Conservation (phyloP, 2,113 vertebrate genomes). For the Scopus umbretta region DNA sequence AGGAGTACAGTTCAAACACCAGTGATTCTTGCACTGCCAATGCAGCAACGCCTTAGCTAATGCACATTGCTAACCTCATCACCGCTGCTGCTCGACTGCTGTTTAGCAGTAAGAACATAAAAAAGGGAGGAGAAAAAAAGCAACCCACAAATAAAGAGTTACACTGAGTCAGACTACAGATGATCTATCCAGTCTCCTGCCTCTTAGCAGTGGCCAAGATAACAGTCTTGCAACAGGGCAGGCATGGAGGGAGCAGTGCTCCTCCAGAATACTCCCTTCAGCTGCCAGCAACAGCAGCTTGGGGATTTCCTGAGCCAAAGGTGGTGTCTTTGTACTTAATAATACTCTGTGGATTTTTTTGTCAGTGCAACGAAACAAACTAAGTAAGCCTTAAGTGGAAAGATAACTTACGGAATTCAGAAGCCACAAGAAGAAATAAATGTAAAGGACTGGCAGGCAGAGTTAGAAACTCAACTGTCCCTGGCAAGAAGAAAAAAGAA, state of each 20-base stretch:
- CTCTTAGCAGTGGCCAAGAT: neutral
- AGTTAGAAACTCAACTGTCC: neutral
- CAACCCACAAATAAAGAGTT: neutral
- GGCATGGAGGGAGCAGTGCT: neutral
- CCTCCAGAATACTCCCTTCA: neutral
- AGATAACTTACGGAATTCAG: neutral
- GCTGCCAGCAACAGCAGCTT: neutral
- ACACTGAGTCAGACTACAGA: neutral
- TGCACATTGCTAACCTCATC: neutral
- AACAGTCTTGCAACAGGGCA: neutral
- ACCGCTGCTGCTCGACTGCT: neutral
- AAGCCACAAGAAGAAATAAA: neutral
- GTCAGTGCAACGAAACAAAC: neutral
- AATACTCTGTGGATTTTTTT: neutral
- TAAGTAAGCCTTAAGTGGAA: neutral
- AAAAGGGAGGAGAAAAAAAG: neutral
- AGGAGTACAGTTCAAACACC: neutral
- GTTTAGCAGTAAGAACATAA: neutral
- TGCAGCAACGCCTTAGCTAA: neutral
- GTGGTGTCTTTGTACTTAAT: neutral
- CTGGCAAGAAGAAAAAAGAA: neutral
- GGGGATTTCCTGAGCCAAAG: constrained; percentile 22
- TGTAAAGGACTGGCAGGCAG: neutral
- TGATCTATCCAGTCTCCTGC: neutral
- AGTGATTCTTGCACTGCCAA: neutral